A percentile compares a stretch with the other conserved stretches of the same genome.
Conservation (phyloP, 2,797 vertebrate species). For the Phoeniculus purpureus region DNA sequence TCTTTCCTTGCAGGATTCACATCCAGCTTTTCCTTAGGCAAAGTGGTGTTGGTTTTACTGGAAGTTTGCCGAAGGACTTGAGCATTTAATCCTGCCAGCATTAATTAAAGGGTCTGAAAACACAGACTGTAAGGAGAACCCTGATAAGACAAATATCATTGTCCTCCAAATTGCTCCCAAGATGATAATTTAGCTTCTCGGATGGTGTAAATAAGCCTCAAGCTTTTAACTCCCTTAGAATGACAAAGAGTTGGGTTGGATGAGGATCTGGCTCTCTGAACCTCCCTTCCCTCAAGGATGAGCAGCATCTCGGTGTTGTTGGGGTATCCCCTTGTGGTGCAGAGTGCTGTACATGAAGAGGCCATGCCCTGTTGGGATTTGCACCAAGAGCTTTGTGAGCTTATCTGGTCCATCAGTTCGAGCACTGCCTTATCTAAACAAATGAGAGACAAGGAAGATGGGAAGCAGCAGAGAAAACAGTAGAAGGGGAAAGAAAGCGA, state of each 20-base stretch:
- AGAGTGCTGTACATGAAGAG: neutral
- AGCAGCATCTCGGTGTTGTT: neutral
- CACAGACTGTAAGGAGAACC: neutral
- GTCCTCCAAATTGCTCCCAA: conserved; percentile 18
- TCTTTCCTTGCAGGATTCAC: neutral
- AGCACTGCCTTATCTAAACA: neutral
- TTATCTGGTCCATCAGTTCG: neutral
- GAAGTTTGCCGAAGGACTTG: neutral
- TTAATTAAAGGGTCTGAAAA: conserved; percentile 36
- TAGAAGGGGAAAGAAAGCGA: neutral
- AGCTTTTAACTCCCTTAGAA: neutral
- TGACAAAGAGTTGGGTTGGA: neutral
- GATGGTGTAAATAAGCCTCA: neutral
- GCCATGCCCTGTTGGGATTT: neutral
- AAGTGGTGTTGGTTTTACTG: neutral
- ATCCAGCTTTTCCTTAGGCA: neutral
- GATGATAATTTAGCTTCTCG: neutral
- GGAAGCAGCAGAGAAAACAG: neutral
- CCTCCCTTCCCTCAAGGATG: neutral
- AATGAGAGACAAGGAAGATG: neutral
- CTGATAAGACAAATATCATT: conserved; percentile 20
- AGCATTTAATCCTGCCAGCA: neutral
- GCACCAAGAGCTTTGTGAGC: neutral
- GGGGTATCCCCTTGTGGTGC: neutral
- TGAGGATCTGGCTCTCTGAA: neutral